These are phyloP conservation scores for Ametastegia equiseti DNA, from an alignment of 2,888 invertebrate species.

Conservation along the genomic window DNA sequence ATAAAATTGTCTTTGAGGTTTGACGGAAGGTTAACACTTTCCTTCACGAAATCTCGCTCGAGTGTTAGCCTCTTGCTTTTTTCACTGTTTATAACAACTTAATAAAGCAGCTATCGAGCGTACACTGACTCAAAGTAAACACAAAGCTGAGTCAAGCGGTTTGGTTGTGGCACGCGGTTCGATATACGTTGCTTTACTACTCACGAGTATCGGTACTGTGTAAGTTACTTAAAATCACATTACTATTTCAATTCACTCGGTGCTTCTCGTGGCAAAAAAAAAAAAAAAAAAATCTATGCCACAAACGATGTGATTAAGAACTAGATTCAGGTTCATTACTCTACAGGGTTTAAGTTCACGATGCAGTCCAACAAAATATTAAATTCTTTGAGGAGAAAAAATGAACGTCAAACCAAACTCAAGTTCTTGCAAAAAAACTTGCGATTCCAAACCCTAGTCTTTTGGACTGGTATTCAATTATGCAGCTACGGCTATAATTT, in stretches of 20 bases:
- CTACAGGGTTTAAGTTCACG: no score
- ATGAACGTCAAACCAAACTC: neutral
- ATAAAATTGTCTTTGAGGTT: constrained; percentile 5
- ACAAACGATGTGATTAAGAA: neutral
- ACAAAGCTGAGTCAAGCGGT: constrained; percentile 37
- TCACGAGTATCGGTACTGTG: neutral
- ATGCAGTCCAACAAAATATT: neutral
- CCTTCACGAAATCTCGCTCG: neutral
- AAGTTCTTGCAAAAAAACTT: neutral
- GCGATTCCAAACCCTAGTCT: neutral
- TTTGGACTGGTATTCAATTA: neutral
- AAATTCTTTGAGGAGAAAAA: neutral
- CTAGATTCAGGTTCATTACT: neutral
- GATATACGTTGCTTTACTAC: neutral
- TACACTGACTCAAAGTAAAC: constrained; percentile 44
- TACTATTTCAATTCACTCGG: neutral
- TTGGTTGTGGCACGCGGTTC: neutral
- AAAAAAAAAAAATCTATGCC: neutral
- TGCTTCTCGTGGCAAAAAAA: neutral
- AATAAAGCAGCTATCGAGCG: constrained; percentile 35
- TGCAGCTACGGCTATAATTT: neutral
- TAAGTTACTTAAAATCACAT: constrained; percentile 11
- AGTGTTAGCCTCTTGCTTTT: constrained; percentile 42
- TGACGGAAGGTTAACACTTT: constrained; percentile 11
- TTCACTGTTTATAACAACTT: constrained; percentile 46